A percentile compares a stretch with the other conserved stretches of the same genome.
These are phyloP conservation scores for Drosophila asahinai DNA, from an alignment of 1,140 invertebrate species.

Conservation along the genomic window DNA sequence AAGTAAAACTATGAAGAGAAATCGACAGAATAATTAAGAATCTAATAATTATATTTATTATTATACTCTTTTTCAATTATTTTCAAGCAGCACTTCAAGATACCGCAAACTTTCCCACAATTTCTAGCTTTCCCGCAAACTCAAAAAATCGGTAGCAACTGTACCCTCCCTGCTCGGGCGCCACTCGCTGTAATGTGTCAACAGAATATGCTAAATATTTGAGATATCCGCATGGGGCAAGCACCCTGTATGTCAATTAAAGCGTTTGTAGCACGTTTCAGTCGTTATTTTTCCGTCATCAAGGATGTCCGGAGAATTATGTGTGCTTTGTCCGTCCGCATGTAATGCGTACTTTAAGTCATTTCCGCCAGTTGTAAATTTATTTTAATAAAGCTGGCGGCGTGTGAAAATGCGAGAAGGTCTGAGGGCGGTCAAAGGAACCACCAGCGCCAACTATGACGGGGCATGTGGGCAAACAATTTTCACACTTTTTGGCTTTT, in stretches of 20 bases:
- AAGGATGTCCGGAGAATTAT: slow-evolving; percentile 24
- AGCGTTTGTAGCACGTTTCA: slow-evolving; percentile 61
- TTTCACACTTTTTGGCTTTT: slow-evolving; percentile 66
- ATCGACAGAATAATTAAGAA: no score
- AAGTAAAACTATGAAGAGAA: no score
- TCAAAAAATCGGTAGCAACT: slow-evolving; percentile 2
- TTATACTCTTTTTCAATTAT: no score
- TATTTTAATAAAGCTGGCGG: slow-evolving; percentile 57
- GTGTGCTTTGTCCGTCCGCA: slow-evolving; percentile 52
- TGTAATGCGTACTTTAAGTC: slow-evolving; percentile 47
- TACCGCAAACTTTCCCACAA: neutral
- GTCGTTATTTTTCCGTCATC: slow-evolving; percentile 52
- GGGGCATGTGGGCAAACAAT: slow-evolving; percentile 45
- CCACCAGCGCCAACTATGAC: slow-evolving; percentile 18
- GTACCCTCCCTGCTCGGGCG: neutral
- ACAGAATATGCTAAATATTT: slow-evolving; percentile 54
- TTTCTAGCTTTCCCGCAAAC: neutral
- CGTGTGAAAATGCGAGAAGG: slow-evolving; percentile 49
- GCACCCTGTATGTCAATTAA: slow-evolving; percentile 69
- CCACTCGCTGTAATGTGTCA: slow-evolving; percentile 47
- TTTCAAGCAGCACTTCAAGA: no score
- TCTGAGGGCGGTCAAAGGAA: slow-evolving; percentile 14
- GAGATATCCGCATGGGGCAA: slow-evolving; percentile 1
- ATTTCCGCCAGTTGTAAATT: slow-evolving; percentile 68
- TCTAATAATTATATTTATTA: no score